Evolutionary conservation across 1,140 invertebrate species (phyloP).

Genomic region (Diploscapter pachys): DNA sequence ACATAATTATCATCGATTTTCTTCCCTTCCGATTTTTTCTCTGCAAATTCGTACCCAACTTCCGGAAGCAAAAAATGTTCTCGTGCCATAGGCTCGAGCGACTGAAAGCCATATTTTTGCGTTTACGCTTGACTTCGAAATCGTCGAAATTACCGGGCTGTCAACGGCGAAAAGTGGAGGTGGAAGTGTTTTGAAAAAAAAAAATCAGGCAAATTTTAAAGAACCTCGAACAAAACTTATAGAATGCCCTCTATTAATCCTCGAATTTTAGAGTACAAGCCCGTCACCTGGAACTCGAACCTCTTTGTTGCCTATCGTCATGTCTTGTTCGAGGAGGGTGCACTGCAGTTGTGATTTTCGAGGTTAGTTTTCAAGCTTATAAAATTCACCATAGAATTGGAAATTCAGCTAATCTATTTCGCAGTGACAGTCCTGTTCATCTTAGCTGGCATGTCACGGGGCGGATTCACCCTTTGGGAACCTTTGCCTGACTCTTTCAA

Average conservation of each 20-base stretch:
- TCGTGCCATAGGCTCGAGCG: background rate
- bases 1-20: no score
- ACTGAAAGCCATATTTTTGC: background rate
- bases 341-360: constrained; percentile 37
- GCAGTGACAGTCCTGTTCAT: constrained; percentile 20
- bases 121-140: background rate
- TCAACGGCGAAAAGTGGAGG: no score
- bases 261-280: constrained; percentile 37
- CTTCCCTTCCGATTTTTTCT: no score
- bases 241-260: background rate
- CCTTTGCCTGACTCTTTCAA: constrained; percentile 28
- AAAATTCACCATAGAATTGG: background rate
- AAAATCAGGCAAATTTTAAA: background rate
- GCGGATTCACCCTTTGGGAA: constrained; percentile 28
- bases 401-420: constrained; percentile 7
- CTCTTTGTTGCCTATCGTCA: constrained; percentile 40
- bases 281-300: constrained; percentile 40
- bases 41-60: no score
- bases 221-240: background rate
- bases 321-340: constrained; percentile 41
- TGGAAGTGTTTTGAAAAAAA: background rate
- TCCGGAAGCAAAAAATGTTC: background rate
- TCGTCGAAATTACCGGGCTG: background rate
- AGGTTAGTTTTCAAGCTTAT: constrained; percentile 14
- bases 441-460: constrained; percentile 24